Conservation (phyloP, 1,140 invertebrate species). For the Periplaneta americana region DNA sequence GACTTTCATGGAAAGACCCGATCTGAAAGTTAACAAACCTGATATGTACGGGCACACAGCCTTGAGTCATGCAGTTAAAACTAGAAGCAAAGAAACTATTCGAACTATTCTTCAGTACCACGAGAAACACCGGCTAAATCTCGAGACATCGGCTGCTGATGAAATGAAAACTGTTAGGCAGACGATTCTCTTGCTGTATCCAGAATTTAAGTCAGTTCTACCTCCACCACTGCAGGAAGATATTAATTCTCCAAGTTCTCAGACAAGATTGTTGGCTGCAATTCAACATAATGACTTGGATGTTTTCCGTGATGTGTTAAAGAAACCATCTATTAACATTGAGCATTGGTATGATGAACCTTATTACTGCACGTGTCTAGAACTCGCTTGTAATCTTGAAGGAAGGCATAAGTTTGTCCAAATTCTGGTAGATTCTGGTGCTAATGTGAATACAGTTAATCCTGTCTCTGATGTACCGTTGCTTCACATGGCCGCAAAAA, state of each 20-base stretch:
- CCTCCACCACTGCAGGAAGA: neutral
- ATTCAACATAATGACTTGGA: neutral
- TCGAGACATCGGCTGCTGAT: neutral
- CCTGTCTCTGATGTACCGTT: slow-evolving; percentile 53
- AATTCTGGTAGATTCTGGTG: neutral
- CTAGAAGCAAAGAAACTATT: neutral
- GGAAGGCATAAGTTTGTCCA: neutral
- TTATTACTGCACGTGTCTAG: slow-evolving; percentile 5
- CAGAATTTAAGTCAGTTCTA: neutral
- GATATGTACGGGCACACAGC: neutral
- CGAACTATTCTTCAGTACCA: neutral
- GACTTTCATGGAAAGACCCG: neutral
- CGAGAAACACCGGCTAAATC: neutral
- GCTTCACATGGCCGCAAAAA: slow-evolving; percentile 59
- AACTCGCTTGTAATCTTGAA: neutral
- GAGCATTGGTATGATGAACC: neutral
- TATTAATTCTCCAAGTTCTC: neutral
- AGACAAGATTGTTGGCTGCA: neutral
- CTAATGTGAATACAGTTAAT: slow-evolving; percentile 43
- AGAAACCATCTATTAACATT: neutral
- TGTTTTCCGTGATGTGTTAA: neutral
- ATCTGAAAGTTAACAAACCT: neutral
- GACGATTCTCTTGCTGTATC: neutral
- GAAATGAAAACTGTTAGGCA: neutral
- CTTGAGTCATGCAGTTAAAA: neutral